A percentile compares a stretch with the other conserved stretches of the same genome.
Conservation (phyloP, 2,113 vertebrate species). For the Sterrhoptilus dennistouni region DNA sequence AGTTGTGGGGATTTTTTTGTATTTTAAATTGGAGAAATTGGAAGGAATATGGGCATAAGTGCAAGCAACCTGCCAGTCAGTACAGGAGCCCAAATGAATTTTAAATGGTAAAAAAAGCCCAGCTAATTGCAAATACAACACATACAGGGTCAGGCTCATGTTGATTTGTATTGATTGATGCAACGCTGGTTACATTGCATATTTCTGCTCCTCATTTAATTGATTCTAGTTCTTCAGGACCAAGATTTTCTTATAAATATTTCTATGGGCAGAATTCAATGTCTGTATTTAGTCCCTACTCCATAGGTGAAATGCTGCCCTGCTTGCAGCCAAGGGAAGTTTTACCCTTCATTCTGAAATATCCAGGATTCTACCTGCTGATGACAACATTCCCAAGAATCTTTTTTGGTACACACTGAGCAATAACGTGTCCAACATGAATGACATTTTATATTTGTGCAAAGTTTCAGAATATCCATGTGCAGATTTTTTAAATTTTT, state of each 20-base stretch:
- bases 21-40: background rate
- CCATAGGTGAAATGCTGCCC: background rate
- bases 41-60: background rate
- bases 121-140: background rate
- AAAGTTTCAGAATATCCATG: background rate
- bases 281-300: background rate
- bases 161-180: constrained; percentile 29
- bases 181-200: background rate
- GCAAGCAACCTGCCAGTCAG: background rate
- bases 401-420: background rate
- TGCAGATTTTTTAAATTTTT: background rate
- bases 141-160: background rate
- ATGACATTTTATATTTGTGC: background rate
- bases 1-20: background rate
- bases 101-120: background rate
- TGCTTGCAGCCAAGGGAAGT: background rate
- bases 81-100: background rate
- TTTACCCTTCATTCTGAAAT: background rate
- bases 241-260: background rate
- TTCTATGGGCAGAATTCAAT: background rate
- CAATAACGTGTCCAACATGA: accelerated
- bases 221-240: background rate
- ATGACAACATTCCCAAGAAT: background rate
- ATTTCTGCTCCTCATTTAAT: background rate
- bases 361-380: background rate